Conservation (phyloP, 2,888 invertebrate genomes). For the Caenorhabditis plicata region DNA sequence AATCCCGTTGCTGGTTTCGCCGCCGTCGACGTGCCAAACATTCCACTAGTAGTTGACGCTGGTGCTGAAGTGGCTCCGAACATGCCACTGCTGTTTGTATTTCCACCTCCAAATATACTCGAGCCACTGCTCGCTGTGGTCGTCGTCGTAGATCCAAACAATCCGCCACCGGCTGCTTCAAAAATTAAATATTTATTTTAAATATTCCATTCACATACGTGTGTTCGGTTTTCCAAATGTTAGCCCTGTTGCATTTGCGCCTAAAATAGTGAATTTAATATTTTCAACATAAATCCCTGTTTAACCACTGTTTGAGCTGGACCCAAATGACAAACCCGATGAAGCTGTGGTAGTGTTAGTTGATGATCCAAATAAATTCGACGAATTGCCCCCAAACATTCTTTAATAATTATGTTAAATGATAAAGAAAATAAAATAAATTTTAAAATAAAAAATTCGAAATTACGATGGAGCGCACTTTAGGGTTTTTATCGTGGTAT, state of each 20-base stretch:
- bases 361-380: conserved; percentile 12
- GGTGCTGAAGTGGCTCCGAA: conserved; percentile 1
- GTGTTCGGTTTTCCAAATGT: neutral
- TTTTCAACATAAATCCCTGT: neutral
- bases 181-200: neutral
- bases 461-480: no score
- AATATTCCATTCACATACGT: no score
- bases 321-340: conserved; percentile 21
- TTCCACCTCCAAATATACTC: neutral
- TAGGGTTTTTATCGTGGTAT: no score
- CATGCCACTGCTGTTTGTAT: no score
- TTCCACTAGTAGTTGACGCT: conserved; percentile 1
- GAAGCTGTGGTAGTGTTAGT: conserved; percentile 10
- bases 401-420: no score
- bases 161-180: conserved; percentile 4
- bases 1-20: conserved; percentile 4
- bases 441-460: neutral
- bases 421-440: neutral
- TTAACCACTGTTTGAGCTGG: conserved; percentile 1
- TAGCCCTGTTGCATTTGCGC: neutral
- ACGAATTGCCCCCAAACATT: conserved; percentile 23
- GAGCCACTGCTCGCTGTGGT: neutral
- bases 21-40: conserved; percentile 2
- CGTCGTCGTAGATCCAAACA: conserved; percentile 9
- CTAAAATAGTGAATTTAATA: neutral